phyloP scores from a whole-genome alignment of 2,113 vertebrate species.

The Protobothrops flavoviridis region DNA sequence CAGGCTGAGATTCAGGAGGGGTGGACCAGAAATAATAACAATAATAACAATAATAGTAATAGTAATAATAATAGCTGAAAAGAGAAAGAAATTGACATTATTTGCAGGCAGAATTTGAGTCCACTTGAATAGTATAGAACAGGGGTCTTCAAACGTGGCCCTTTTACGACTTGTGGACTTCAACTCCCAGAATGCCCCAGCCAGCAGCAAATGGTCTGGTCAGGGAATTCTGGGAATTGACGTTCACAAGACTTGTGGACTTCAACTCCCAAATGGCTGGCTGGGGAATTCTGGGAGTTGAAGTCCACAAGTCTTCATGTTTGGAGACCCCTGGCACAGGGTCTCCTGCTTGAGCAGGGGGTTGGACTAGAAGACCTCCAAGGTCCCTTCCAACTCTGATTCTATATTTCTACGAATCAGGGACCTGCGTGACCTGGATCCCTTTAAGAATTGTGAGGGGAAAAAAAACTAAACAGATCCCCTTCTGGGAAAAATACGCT shows the following conservation, averaged over 20 bases:
- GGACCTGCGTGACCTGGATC: not conserved
- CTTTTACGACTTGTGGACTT: not conserved
- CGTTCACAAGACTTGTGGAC: too few species aligned
- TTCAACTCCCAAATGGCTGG: not conserved
- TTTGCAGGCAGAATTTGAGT: not conserved
- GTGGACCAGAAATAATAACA: too few species aligned
- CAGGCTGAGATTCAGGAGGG: not conserved
- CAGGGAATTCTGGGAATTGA: too few species aligned
- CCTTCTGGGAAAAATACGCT: too few species aligned
- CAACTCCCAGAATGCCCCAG: not conserved
- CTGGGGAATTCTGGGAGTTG: not conserved
- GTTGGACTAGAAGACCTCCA: not conserved
- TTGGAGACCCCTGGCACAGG: not conserved
- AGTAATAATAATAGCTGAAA: not conserved
- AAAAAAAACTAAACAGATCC: too few species aligned
- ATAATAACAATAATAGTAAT: too few species aligned
- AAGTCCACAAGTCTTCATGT: not conserved
- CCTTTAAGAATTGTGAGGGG: not conserved
- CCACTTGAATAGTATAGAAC: not conserved
- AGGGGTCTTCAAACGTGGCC: not conserved
- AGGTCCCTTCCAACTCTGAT: not conserved
- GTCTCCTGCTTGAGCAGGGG: not conserved
- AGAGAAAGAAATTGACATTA: not conserved
- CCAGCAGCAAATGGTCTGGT: too few species aligned
- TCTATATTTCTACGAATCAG: not conserved